Evolutionary conservation across 53 echinoderm and acorn worm genomes (phyloP), one percentile per base, ranked within the genome.

Genomic region (Luidia sarsii): DNA sequence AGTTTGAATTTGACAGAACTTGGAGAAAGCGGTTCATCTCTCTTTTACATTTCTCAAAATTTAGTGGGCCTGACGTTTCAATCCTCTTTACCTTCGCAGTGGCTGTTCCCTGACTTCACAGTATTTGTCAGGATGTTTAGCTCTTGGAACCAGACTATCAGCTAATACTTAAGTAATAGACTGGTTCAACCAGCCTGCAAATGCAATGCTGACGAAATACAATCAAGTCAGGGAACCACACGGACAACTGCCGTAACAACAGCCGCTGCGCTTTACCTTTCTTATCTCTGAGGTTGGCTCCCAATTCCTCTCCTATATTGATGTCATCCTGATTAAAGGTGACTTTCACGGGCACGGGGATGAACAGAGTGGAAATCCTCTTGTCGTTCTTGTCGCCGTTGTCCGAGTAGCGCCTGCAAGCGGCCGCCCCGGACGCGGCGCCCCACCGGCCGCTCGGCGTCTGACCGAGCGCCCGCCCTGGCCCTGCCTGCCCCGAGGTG

Each of bases 231-330:
- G n/a, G n/a, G n/a, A n/a, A n/a, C n/a, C n/a, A n/a, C n/a, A n/a
- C n/a, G n/a, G n/a, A n/a, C n/a, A n/a, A n/a, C n/a, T n/a, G n/a
- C n/a, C n/a, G n/a, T n/a, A n/a, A n/a, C n/a, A n/a, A n/a, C n/a
- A n/a, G n/a, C n/a, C n/a, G n/a, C n/a, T n/a, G n/a, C n/a, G n/a
- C n/a, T 7, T 35, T 73, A 94, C 94, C 91, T 89, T 91, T 94
- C 70, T 96, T 96, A 33, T 87, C 87, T 55, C 83, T 93, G 18
- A 96, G 82, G 65, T 82, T 88, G 50, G 88, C 90, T 4, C 90
- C 88, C 38, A 96, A 73, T 65, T 93, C 96, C 71, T 88, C 96
- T 11, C 96, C 96, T 71, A 96, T 93, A 50, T 96, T 90, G 28
- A 90, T 93, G 67, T 92, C 95, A 87, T 91, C 96, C n/a, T 88